These are phyloP conservation scores for Eupristina koningsbergeri DNA, from an alignment of 1,140 invertebrate genomes.

Conservation along the genomic window DNA sequence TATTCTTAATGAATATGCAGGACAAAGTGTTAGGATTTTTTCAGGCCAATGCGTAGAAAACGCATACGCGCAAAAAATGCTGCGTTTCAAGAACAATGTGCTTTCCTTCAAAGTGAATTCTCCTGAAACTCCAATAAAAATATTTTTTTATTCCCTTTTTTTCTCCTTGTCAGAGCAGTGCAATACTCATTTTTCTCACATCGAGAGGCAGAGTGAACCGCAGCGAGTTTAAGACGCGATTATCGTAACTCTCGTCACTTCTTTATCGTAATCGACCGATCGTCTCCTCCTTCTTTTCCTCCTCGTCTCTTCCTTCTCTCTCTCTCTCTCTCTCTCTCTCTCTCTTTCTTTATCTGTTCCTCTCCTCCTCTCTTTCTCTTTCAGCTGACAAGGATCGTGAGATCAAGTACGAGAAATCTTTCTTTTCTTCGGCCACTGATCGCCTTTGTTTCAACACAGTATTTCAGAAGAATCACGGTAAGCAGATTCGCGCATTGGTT, in stretches of 20 bases:
- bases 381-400: slow-evolving; percentile 18
- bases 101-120: background rate
- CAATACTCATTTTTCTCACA: slow-evolving; percentile 45
- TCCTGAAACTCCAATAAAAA: background rate
- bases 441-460: slow-evolving; percentile 46
- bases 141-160: background rate
- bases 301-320: background rate
- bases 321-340: slow-evolving; percentile 1
- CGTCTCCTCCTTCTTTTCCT: slow-evolving; percentile 3
- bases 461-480: background rate
- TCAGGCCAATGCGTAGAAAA: slow-evolving; percentile 2
- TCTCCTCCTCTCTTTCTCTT: background rate
- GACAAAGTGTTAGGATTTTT: background rate
- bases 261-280: slow-evolving; percentile 49
- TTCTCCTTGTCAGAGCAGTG: slow-evolving; percentile 9
- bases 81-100: background rate
- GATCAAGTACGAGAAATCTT: slow-evolving; percentile 44
- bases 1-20: slow-evolving; percentile 31
- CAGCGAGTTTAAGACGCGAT: slow-evolving; percentile 23
- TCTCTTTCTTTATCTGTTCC: background rate
- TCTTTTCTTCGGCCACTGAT: slow-evolving; percentile 25
- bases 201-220: background rate
- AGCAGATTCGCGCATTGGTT: slow-evolving; percentile 13
- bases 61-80: background rate
- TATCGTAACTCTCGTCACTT: slow-evolving; percentile 53